These are phyloP conservation scores for Procambarus clarkii DNA, from an alignment of 1,140 invertebrate genomes.

Conservation along the genomic window DNA sequence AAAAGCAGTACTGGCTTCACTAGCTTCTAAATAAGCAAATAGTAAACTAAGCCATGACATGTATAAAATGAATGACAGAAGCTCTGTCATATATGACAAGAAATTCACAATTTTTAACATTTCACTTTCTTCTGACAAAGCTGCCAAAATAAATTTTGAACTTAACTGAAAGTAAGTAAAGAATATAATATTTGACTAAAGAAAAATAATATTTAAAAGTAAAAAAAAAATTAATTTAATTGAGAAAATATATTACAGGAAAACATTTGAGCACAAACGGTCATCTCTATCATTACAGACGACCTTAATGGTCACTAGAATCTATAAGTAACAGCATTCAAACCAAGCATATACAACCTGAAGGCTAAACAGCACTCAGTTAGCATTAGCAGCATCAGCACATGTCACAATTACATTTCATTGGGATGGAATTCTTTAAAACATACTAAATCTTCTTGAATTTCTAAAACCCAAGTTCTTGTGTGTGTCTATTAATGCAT, in stretches of 20 bases:
- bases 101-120: too few relatives aligned
- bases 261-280: conserved; percentile 25
- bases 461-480: conserved; percentile 8
- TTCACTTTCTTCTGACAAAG: too few relatives aligned
- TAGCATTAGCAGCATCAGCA: conserved; percentile 3
- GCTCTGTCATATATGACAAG: too few relatives aligned
- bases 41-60: too few relatives aligned
- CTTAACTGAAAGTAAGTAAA: too few relatives aligned
- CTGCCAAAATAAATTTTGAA: too few relatives aligned
- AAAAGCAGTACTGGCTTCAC: too few relatives aligned
- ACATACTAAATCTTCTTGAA: not conserved
- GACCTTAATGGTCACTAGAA: conserved; percentile 17
- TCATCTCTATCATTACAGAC: conserved; percentile 5
- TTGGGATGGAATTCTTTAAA: not conserved
- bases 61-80: too few relatives aligned
- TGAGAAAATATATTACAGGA: not conserved
- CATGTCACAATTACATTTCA: not conserved
- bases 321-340: conserved; percentile 27
- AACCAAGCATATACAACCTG: conserved; percentile 40
- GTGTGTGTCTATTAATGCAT: not conserved
- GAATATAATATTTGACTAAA: not conserved
- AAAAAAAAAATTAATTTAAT: not conserved
- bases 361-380: conserved; percentile 9
- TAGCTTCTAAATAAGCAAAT: too few relatives aligned
- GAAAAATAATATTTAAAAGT: not conserved